Percentiles rank a stretch among this genome's conserved stretches.
Conservation (phyloP, 2,113 vertebrate species). For the Carettochelys insculpta region DNA sequence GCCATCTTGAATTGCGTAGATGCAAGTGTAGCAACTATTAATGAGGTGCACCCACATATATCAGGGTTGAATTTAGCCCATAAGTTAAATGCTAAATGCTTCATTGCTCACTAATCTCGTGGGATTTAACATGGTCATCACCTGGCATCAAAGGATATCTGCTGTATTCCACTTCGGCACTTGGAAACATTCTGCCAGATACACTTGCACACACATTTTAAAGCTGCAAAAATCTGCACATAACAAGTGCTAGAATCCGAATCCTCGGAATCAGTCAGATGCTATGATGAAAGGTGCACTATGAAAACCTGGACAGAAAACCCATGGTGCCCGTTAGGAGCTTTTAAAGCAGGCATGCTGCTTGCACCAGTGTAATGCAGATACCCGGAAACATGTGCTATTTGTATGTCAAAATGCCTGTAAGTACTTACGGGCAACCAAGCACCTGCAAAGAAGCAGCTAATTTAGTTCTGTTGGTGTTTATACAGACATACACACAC, state of each 20-base stretch:
- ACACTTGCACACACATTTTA: background rate
- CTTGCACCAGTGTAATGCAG: background rate
- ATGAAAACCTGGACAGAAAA: background rate
- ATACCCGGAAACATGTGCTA: fast-evolving
- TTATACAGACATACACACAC: too few species aligned
- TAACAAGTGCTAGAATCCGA: background rate
- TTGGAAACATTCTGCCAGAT: background rate
- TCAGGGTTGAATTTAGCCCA: too few species aligned
- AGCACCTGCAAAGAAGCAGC: background rate
- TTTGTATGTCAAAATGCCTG: background rate
- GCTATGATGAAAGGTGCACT: background rate
- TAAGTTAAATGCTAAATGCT: too few species aligned
- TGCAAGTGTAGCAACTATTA: too few species aligned
- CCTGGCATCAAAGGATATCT: too few species aligned
- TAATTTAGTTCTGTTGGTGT: fast-evolving
- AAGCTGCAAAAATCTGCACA: background rate
- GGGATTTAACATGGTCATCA: too few species aligned
- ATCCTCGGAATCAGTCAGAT: background rate
- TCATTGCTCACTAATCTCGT: too few species aligned
- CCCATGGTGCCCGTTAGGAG: background rate
- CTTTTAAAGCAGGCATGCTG: background rate
- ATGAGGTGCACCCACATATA: too few species aligned
- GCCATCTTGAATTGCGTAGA: too few species aligned
- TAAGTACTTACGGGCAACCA: background rate
- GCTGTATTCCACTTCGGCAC: background rate